Base-by-base conservation (phyloP, 2,888 invertebrate species). In the Cerastis rubricosa region DNA sequence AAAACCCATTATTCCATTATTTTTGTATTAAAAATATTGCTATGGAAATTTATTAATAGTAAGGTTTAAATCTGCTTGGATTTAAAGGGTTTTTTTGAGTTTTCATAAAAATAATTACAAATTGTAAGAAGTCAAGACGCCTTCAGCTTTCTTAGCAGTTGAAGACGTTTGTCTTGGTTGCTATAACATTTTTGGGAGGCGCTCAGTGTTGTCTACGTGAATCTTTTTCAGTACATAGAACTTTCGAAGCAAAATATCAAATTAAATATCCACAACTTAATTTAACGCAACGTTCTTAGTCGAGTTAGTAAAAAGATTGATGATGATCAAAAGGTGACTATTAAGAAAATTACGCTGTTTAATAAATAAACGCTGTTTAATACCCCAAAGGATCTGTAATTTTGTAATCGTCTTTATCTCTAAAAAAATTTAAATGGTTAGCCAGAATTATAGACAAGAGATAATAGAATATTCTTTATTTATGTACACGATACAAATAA, bases 141-240 rank as follows among this genome's bases (percentile, higher is more conserved):
- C 80, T 84, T 14, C 2, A 0, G 1, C 0, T 71, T 81, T 85
- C 74, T 79, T 85, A 47, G 40, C 49, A 12, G 40, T n/a, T 6
- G 45, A 85, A 85, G 85, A 85, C 71, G 17, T 66, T 69, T 49
- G 57, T 65, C 76, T 79, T 87, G 22, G 47, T 87, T 82, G 85
- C 87, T 82, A 4, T 40, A 17, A 57, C 11, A n/a, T 19, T 70
- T 67, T n/a, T 14, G 9, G 0, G 0, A 87, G 85, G 85, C 82
- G 68, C 71, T 43, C 17, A 12, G 14, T 1, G 1, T 19, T 40
- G 22, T 2, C 11, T 11, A 29, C 17, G 7, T 43, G 29, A 35
- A 9, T 35, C 35, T 35, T 35, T 35, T 35, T 35, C 35, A 35
- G 35, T n/a, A n/a, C 35, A 35, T 22, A 35, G 1, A 4, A 8